phyloP scores from a whole-genome alignment of 1,140 invertebrate species.

The Myzus persicae region DNA sequence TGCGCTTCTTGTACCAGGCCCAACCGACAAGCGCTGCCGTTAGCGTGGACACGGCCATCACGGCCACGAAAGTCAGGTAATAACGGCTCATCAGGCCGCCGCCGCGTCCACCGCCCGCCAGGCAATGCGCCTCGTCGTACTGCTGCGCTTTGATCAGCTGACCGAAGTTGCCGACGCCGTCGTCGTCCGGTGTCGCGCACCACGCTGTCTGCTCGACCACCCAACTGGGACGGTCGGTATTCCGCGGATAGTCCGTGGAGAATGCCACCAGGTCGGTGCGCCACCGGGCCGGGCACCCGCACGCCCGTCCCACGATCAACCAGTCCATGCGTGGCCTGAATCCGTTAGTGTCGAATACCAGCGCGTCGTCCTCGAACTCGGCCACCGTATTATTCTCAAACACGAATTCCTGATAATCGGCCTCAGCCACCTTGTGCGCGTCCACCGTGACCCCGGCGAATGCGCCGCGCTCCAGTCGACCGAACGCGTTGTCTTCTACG shows the following conservation, averaged over 20 bases:
- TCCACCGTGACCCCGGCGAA: conserved; percentile 71
- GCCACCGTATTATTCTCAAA: conserved; percentile 74
- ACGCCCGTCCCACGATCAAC: conserved; percentile 70
- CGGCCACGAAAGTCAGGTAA: conserved; percentile 61
- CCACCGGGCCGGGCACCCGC: conserved; percentile 69
- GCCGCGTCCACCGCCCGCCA: conserved; percentile 48
- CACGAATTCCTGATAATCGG: conserved; percentile 66
- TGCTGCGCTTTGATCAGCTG: conserved; percentile 48
- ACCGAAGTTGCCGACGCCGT: conserved; percentile 42
- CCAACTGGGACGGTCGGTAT: conserved; percentile 57
- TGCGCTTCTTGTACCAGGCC: conserved; percentile 61
- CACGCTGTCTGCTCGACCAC: conserved; percentile 60
- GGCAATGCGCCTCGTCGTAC: conserved; percentile 39
- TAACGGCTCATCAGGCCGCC: conserved; percentile 63
- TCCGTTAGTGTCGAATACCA: conserved; percentile 69
- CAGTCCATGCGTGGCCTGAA: conserved; percentile 69
- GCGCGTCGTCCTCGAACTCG: conserved; percentile 68
- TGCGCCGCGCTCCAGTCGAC: conserved; percentile 68
- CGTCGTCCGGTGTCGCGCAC: conserved; percentile 59
- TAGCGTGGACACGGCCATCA: conserved; percentile 60
- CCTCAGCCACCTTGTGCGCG: conserved; percentile 61
- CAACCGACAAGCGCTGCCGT: conserved; percentile 62
- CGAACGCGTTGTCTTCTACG: conserved; percentile 74
- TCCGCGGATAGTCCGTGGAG: conserved; percentile 62
- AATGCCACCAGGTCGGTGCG: conserved; percentile 66